phyloP scores from a whole-genome alignment of 2,888 invertebrate genomes.

The Callyntrura guangdongensis region DNA sequence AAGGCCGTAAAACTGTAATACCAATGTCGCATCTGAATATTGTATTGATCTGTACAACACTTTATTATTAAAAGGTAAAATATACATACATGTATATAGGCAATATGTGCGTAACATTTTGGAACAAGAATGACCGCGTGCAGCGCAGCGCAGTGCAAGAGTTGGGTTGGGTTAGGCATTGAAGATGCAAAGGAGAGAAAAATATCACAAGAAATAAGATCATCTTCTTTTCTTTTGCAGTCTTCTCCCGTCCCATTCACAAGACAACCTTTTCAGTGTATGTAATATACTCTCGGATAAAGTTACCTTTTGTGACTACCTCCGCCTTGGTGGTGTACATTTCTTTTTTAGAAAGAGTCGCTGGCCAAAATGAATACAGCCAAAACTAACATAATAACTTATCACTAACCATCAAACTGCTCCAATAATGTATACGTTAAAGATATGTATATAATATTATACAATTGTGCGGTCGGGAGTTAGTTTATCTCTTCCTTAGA shows the following conservation, averaged over 20 bases:
- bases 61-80: neutral
- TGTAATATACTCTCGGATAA: conserved; percentile 74
- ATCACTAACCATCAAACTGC: too few relatives aligned
- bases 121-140: conserved; percentile 47
- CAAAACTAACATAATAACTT: neutral
- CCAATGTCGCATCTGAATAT: neutral
- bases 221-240: conserved; percentile 52
- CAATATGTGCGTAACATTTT: conserved; percentile 25
- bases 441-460: too few relatives aligned
- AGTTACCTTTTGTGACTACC: conserved; percentile 66
- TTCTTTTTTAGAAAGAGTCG: conserved; percentile 58
- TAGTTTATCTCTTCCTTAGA: neutral
- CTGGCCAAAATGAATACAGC: conserved; percentile 27
- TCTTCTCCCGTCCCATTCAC: conserved; percentile 23
- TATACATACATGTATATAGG: neutral
- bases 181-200: neutral
- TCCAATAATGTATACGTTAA: too few relatives aligned
- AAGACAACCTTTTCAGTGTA: conserved; percentile 62
- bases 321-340: conserved; percentile 44
- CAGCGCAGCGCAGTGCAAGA: neutral
- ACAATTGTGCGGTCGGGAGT: neutral
- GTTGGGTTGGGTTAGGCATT: conserved; percentile 58
- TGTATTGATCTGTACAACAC: neutral
- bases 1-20: too few relatives aligned
- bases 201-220: conserved; percentile 27